phyloP scores from a whole-genome alignment of 2,888 invertebrate genomes.

The Deilephila porcellus region DNA sequence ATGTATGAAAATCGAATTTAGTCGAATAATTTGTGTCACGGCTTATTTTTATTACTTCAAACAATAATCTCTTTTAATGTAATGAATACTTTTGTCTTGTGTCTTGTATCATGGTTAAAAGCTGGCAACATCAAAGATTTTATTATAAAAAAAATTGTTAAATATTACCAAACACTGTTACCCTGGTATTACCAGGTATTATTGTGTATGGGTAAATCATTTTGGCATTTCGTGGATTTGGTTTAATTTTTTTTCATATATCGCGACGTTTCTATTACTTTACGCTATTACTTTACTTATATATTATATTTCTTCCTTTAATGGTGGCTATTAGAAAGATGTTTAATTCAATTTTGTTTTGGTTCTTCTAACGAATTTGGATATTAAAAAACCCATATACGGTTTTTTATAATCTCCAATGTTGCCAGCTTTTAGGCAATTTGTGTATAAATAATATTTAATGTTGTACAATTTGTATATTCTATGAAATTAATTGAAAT shows the following conservation, averaged over 20 bases:
- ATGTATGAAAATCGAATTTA: conserved; percentile 10
- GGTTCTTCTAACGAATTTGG: too few species aligned
- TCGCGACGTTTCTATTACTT: too few species aligned
- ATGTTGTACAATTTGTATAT: conserved; percentile 53
- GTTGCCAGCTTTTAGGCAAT: background rate
- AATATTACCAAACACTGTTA: too few species aligned
- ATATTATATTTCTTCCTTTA: too few species aligned
- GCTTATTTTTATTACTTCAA: conserved; percentile 10
- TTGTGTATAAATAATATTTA: conserved; percentile 23
- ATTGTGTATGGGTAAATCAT: too few species aligned
- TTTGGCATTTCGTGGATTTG: too few species aligned
- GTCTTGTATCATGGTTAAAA: background rate
- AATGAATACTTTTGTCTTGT: conserved; percentile 8
- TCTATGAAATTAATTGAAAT: conserved; percentile 47
- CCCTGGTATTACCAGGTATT: too few species aligned
- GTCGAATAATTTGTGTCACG: conserved; percentile 2
- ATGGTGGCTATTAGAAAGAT: too few species aligned
- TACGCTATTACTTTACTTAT: too few species aligned
- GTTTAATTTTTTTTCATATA: background rate
- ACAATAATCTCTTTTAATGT: conserved; percentile 5
- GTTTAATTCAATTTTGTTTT: too few species aligned
- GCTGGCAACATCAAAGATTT: conserved; percentile 15
- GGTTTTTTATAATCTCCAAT: background rate
- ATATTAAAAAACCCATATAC: too few species aligned
- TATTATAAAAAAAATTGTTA: background rate